Evolutionary conservation across 2,113 vertebrate species (phyloP).

Genomic region (Sprattus sprattus): DNA sequence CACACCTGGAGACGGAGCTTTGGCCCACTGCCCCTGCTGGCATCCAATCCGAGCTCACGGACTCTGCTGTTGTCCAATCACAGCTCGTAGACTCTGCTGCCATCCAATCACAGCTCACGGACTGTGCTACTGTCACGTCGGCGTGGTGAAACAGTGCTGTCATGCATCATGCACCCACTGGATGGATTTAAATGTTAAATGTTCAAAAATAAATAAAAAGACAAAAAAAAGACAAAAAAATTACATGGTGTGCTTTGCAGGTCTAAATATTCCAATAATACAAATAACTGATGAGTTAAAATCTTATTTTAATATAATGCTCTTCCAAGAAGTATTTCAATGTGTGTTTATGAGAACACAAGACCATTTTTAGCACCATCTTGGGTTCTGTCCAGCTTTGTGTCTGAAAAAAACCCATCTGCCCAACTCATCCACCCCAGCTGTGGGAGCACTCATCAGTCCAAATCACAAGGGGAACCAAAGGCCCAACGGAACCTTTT

Average conservation of each 20-base stretch:
- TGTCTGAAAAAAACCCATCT: conserved; percentile 54
- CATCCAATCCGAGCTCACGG: conserved; percentile 27
- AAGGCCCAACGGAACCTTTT: neutral
- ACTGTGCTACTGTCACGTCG: conserved; percentile 49
- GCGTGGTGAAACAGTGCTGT: conserved; percentile 51
- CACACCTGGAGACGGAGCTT: conserved; percentile 70
- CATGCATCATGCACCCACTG: conserved; percentile 53
- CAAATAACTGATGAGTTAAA: conserved; percentile 37
- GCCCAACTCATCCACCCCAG: conserved; percentile 17
- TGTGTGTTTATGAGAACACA: conserved; percentile 69
- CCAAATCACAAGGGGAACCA: neutral
- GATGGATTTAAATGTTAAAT: conserved; percentile 57
- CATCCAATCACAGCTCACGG: conserved; percentile 9
- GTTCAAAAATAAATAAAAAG: conserved; percentile 51
- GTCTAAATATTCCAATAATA: conserved; percentile 66
- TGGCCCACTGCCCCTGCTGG: conserved; percentile 64
- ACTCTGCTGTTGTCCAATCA: conserved; percentile 34
- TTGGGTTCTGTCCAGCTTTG: conserved; percentile 63
- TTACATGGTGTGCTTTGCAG: conserved; percentile 68
- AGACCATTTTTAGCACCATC: conserved; percentile 49
- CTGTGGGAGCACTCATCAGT: neutral
- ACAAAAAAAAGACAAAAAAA: conserved; percentile 42
- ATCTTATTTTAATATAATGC: conserved; percentile 73
- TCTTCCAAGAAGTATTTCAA: conserved; percentile 74
- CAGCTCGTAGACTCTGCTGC: neutral